These are phyloP conservation scores for Gymnothorax reevesii DNA, from an alignment of 2,797 vertebrate species.

Conservation along the genomic window DNA sequence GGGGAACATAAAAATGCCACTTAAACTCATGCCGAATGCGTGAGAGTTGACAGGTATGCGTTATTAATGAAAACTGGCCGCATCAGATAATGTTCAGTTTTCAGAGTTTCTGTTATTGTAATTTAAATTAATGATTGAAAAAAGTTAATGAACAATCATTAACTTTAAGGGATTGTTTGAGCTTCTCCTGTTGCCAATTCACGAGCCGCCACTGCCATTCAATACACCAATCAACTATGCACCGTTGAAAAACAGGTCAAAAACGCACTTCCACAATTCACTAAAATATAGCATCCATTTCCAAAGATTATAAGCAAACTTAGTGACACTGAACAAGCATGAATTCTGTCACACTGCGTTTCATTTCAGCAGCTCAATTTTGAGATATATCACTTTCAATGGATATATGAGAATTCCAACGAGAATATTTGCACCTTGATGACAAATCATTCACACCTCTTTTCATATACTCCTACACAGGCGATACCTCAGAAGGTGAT, in stretches of 20 bases:
- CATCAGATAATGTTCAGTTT: no score
- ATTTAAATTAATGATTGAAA: no score
- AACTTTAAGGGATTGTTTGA: no score
- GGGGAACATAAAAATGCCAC: no score
- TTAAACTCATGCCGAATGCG: no score
- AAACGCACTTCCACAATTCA: background rate
- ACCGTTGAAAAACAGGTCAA: background rate
- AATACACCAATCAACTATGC: background rate
- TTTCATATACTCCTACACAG: background rate
- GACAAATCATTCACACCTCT: background rate
- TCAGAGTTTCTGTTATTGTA: no score
- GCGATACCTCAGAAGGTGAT: background rate
- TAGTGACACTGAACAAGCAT: background rate
- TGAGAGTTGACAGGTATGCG: no score
- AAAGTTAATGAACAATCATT: no score
- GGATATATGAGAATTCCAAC: background rate
- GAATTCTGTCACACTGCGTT: background rate
- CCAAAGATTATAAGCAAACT: background rate
- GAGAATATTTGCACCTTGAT: background rate
- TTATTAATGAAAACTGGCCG: no score
- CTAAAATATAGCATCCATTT: background rate
- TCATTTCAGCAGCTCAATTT: background rate
- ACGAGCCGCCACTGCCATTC: no score
- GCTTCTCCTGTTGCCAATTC: no score
- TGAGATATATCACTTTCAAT: background rate